Base-by-base conservation (phyloP, 2,797 vertebrate species). In the Pitangus sulphuratus region DNA sequence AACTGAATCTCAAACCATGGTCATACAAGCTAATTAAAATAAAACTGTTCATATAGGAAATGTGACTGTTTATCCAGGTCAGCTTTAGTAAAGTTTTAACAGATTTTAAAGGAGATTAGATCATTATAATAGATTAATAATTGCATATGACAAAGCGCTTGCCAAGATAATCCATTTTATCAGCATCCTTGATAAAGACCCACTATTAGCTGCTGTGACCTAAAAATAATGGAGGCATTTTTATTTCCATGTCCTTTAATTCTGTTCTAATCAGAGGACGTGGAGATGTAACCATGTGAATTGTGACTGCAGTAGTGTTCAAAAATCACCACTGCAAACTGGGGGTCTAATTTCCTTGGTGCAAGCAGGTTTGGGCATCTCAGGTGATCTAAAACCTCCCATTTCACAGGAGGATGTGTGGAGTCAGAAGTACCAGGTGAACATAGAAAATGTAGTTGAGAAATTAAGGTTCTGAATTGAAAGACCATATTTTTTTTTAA, bases 91-190 rank as follows among this genome's bases (percentile, higher is more conserved):
- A 90, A 51, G n/a, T 79, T 60, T 24, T 65, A 90, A 53, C 39
- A 58, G 33, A 53, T 89, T 93, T 93, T 56, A 18, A 48, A 93
- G 78, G 77, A 82, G 39, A 83, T 91, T 37, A 68, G 84, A 92
- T 95, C 84, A 50, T 80, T 88, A 10, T 60, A 76, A 77, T 47
- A 87, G 70, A 72, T 79, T 72, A 70, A 77, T 89, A 86, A 94
- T 92, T 87, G 39, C 6, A 11, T 74, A 94, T 95, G 95, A 79
- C 35, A 64, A 18, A 80, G 44, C 84, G 82, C 78, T 95, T 91
- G 76, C 84, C 39, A 50, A 75, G 50, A 60, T 87, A 74, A 56
- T 87, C 60, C 30, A 0, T 56, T 91, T 62, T 91, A 85, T 89
- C 87, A 80, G 45, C 53, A 65, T 79, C 37, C 6, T 76, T 80